Base-by-base conservation (phyloP, 2,888 invertebrate genomes). In the Cantharis rufa region DNA sequence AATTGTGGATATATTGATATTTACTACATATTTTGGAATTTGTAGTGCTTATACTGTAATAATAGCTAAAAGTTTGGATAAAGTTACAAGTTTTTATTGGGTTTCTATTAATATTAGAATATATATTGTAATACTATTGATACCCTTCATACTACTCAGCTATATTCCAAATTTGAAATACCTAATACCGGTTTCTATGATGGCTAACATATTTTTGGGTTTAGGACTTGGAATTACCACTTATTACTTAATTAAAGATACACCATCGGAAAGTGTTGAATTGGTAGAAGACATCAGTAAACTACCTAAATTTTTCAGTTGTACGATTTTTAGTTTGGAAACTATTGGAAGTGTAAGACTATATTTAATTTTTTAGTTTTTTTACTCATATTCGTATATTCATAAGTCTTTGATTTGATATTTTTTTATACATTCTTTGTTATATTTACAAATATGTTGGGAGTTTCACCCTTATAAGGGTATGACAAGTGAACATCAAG, bases 31-130 rank as follows among this genome's bases (percentile, higher is more conserved):
- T 88, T 96, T 97, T 86, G 97, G 98, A 66, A 98, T 98, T 82
- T 98, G 98, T 91, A 97, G 98, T 83, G 98, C 98, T 21, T 99
- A 99, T 87, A 93, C 97, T 2, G 96, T 98, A 0, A 97, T 99
- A 86, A 94, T 98, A 71, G 95, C 97, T 0, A 92, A 91, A 79
- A 98, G 96, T 86, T 92, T 98, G 80, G 88, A 93, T 84, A 92
- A 94, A 90, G 92, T 93, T 1, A 90, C 92, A 15, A 86, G 91
- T 84, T 91, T 94, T 87, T 85, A 90, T 0, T 90, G 88, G 11
- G 75, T 87, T 9, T 83, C 88, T 0, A 83, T 92, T 0, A 90
- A 91, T 75, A 87, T 92, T 68, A 90, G 94, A 82, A 81, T 93
- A 48, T 92, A 94, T 80, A 94, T 96, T 78, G 89, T 92, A 0